Base-by-base conservation (phyloP, 2,797 vertebrate species). In the Lacerta viridis region DNA sequence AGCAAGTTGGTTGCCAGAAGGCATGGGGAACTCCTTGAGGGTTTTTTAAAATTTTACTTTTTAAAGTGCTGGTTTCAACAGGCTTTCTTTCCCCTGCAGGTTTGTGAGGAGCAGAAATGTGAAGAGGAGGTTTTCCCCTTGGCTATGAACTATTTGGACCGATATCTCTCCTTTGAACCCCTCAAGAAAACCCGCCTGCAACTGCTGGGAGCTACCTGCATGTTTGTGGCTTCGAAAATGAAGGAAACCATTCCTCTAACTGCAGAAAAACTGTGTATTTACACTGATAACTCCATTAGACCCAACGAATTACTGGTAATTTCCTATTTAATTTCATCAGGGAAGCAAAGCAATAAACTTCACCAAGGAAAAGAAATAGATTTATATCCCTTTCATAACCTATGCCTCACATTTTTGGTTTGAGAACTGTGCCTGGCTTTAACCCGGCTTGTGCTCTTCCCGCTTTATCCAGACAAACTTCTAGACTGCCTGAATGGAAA, bases 151-250 rank as follows among this genome's bases (percentile, higher is more conserved):
- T 99, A 99, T 97, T 97, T 99, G 98, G 99, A 99, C 97, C 97
- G 99, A 96, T 99, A 98, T 97, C 96, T 99, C 95, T 99, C 99
- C 39, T 98, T 99, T 86, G 98, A 99, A 96, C 97, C 98, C 88
- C 97, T 98, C 93, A 98, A 98, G 95, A 99, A 99, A 96, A 98
- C 97, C 90, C 96, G 98, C 88, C 97, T 99, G 91, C 99, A 99
- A 97, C 97, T 99, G 95, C 97, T 99, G 72, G 99, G 99, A 95
- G 98, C 99, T 80, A 97, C 98, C 71, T 99, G 99, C 96, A 99
- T 99, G 99, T 99, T 99, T 95, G 97, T 99, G 94, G 98, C 99
- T 88, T 99, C 99, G 80, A 99, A 99, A 97, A 99, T 99, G 98
- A 99, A 99, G 98, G 99, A 99, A 96, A 99, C 99, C 2, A 98